A percentile compares a stretch with the other conserved stretches of the same genome.
Evolutionary conservation across 2,888 invertebrate species (phyloP).

Genomic region (Parasteatoda lunata): DNA sequence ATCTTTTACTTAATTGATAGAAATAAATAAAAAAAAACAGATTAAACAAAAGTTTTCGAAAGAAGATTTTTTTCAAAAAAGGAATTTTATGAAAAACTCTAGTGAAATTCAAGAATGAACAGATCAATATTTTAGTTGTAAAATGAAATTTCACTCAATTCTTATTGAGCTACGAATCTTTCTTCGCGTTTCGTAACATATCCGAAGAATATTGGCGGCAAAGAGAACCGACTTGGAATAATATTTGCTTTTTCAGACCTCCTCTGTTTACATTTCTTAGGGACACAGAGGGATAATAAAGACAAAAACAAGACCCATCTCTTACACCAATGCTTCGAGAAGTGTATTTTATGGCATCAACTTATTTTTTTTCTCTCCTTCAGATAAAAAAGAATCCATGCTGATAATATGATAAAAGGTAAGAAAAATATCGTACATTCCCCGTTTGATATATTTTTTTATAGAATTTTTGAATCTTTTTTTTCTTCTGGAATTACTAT

Average conservation of each 20-base stretch:
- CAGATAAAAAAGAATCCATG: no score
- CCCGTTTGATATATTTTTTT: no score
- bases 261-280: conserved; percentile 43
- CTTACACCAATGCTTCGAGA: neutral
- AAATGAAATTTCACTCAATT: neutral
- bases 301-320: conserved; percentile 31
- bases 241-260: conserved; percentile 46
- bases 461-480: no score
- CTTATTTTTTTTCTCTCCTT: no score
- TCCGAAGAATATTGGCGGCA: conserved; percentile 21
- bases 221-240: conserved; percentile 35
- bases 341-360: neutral
- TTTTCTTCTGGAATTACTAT: no score
- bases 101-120: neutral
- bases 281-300: conserved; percentile 43
- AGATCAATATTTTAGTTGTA: neutral
- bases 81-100: no score
- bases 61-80: no score
- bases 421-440: no score
- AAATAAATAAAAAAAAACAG: no score
- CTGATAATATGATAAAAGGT: no score
- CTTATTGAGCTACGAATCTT: conserved; percentile 2
- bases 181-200: conserved; percentile 2
- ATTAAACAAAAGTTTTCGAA: no score
- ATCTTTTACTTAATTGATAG: no score